Evolutionary conservation across 2,797 vertebrate species (phyloP).

Genomic region (Glyptemys insculpta): DNA sequence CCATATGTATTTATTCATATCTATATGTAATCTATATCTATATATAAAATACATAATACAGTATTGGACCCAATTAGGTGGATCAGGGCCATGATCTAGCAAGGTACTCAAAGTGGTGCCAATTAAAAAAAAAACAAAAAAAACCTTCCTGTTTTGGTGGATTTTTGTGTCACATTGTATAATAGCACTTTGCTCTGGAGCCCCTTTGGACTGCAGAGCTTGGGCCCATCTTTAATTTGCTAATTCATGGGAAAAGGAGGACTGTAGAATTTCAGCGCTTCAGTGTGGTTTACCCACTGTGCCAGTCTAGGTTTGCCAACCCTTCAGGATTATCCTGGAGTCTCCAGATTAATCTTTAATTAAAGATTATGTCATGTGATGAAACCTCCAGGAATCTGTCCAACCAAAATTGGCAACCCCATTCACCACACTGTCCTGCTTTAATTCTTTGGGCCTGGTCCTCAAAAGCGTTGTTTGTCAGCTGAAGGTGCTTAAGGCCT

Average conservation of each 20-base stretch:
- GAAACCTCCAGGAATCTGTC: no score
- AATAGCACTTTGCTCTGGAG: background rate
- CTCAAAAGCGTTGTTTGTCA: background rate
- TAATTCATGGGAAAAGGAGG: background rate
- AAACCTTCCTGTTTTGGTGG: fast-evolving
- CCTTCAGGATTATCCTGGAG: no score
- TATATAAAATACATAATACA: fast-evolving
- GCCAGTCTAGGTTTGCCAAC: no score
- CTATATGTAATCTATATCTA: no score
- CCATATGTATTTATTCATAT: background rate
- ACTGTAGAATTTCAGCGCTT: background rate
- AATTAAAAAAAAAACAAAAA: background rate
- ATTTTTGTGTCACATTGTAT: fast-evolving
- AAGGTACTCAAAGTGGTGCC: background rate
- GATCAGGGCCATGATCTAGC: background rate
- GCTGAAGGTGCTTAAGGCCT: background rate
- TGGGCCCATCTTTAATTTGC: background rate
- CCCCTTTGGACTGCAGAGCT: fast-evolving
- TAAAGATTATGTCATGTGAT: no score
- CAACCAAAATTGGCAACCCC: background rate
- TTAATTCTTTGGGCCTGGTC: background rate
- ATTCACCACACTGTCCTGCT: background rate
- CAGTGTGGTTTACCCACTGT: fast-evolving
- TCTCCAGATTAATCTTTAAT: no score
- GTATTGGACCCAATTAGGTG: background rate